Percentiles rank a stretch among this genome's conserved stretches.
phyloP scores from a whole-genome alignment of 2,113 vertebrate species.

The Sinocyclocheilus grahami region DNA sequence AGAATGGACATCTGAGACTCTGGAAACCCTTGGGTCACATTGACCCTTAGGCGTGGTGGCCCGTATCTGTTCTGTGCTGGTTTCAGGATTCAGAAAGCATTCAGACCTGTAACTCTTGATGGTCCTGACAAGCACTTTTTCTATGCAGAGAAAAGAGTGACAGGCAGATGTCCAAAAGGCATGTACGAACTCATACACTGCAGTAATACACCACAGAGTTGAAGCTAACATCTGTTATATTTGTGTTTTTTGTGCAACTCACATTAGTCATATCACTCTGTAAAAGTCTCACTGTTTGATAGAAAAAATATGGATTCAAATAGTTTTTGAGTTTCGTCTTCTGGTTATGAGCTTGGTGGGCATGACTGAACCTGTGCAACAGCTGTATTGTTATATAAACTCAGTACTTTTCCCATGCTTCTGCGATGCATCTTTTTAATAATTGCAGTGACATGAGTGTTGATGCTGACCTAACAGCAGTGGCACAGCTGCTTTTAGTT shows the following conservation, averaged over 20 bases:
- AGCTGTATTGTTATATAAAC: conserved; percentile 40
- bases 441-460: not conserved
- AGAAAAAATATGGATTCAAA: not conserved
- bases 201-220: not conserved
- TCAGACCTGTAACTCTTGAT: conserved; percentile 1
- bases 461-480: not conserved
- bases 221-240: not conserved
- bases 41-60: not conserved
- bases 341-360: not conserved
- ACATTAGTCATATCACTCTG: not conserved
- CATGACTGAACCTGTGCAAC: conserved; percentile 47
- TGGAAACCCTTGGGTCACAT: not conserved
- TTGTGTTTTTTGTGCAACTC: not conserved
- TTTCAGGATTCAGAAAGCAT: not conserved
- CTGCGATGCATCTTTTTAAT: not conserved
- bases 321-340: not conserved
- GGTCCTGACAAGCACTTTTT: not conserved
- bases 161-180: not conserved
- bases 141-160: not conserved
- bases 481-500: not conserved
- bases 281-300: too few species aligned
- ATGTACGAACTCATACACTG: too few species aligned
- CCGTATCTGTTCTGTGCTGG: not conserved
- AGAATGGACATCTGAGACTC: not conserved
- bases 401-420: conserved; percentile 3